Evolutionary conservation across 2,888 invertebrate genomes (phyloP).

Genomic region (Torymus texanus): DNA sequence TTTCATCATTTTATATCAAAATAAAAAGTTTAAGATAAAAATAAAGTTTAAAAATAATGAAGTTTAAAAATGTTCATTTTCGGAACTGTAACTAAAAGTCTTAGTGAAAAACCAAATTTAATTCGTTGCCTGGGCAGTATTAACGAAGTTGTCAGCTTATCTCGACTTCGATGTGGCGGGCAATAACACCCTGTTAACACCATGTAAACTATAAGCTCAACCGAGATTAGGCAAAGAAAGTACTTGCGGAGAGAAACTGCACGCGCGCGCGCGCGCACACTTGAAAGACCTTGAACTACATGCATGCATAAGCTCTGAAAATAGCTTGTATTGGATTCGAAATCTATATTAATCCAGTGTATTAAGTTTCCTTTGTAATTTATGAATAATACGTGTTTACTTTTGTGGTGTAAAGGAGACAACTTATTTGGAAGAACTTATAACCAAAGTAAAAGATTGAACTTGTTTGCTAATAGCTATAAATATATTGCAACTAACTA

Average conservation of each 20-base stretch:
- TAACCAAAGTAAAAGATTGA: too few species aligned
- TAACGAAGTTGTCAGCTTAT: background rate
- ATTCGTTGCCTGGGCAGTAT: background rate
- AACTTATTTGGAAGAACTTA: too few species aligned
- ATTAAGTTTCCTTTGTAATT: background rate
- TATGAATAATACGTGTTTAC: too few species aligned
- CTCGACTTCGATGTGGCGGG: background rate
- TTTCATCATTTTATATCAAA: too few species aligned
- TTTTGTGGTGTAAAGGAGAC: too few species aligned
- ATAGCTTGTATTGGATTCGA: background rate
- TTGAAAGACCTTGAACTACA: slow-evolving; percentile 14
- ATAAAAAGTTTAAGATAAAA: too few species aligned
- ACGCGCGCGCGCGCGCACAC: background rate
- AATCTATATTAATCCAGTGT: background rate
- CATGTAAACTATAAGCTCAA: slow-evolving; percentile 12
- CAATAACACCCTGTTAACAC: slow-evolving; percentile 19
- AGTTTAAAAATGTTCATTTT: too few species aligned
- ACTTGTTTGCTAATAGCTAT: too few species aligned
- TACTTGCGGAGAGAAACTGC: slow-evolving; percentile 5
- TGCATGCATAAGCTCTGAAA: slow-evolving; percentile 1
- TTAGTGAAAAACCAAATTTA: too few species aligned
- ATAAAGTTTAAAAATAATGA: too few species aligned
- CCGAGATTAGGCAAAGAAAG: slow-evolving; percentile 31
- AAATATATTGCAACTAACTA: too few species aligned
- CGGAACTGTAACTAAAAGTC: too few species aligned